A percentile compares a stretch with the other conserved stretches of the same genome.
Conservation (phyloP, 2,113 vertebrate species). For the Hippocampus guttulatus region DNA sequence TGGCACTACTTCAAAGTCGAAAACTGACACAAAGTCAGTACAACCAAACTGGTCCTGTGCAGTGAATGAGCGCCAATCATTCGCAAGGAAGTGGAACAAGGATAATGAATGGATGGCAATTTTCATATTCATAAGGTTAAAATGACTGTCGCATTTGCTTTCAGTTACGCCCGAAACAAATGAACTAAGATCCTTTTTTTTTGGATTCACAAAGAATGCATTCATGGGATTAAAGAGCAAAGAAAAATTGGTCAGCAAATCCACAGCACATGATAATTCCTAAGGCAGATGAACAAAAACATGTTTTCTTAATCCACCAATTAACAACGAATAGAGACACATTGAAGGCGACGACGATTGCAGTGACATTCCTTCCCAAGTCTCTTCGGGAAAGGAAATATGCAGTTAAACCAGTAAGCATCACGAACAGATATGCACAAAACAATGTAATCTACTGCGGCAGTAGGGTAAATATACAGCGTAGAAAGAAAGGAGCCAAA, state of each 20-base stretch:
- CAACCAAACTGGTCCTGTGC: no score
- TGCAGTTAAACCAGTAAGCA: slow-evolving; percentile 24
- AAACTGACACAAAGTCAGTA: no score
- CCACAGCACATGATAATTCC: not conserved
- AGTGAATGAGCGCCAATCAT: no score
- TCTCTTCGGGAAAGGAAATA: slow-evolving; percentile 5
- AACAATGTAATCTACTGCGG: slow-evolving; percentile 12
- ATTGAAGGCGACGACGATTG: not conserved
- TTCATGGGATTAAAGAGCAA: not conserved
- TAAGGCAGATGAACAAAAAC: not conserved
- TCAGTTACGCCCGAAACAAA: not conserved
- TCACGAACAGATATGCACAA: not conserved
- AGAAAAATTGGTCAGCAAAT: not conserved
- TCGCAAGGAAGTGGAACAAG: no score
- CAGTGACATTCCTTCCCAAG: not conserved
- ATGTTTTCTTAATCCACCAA: not conserved
- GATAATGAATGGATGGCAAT: not conserved
- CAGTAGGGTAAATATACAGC: not conserved
- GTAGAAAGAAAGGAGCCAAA: not conserved
- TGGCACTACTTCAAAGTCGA: no score
- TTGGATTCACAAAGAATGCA: not conserved
- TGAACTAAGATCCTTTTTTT: not conserved
- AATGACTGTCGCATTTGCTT: not conserved
- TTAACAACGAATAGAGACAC: not conserved
- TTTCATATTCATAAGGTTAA: not conserved